These are phyloP conservation scores for Nyctalus aviator DNA, from an alignment of 2,797 vertebrate species.

Conservation along the genomic window DNA sequence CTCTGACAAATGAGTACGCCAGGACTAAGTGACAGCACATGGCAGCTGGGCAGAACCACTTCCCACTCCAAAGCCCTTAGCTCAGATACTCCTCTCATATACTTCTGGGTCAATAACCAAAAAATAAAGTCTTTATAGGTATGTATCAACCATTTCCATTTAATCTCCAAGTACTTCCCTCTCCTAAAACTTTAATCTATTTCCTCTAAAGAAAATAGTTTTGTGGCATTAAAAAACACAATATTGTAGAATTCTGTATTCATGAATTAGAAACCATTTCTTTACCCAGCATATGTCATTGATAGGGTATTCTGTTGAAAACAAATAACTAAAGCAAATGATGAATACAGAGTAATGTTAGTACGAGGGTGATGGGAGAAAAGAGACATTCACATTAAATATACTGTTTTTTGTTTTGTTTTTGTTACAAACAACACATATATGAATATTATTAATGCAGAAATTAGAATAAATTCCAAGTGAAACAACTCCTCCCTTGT, in stretches of 20 bases:
- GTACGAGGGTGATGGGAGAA: not conserved
- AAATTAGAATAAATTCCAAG: constrained; percentile 62
- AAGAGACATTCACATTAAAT: not conserved
- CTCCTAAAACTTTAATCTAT: constrained; percentile 35
- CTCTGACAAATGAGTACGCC: not conserved
- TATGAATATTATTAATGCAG: not conserved
- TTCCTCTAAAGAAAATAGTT: constrained; percentile 42
- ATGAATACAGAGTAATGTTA: not conserved
- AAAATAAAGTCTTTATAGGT: not conserved
- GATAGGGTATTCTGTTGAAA: not conserved
- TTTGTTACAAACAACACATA: not conserved
- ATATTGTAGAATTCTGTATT: not conserved
- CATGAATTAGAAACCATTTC: constrained; percentile 25
- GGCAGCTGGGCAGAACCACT: not conserved
- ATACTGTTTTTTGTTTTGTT: not conserved
- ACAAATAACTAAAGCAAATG: constrained; percentile 43
- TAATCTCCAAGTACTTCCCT: not conserved
- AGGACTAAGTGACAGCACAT: not conserved
- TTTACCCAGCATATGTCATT: not conserved
- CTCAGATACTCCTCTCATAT: not conserved
- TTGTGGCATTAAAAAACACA: constrained; percentile 3
- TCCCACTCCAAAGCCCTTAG: not conserved
- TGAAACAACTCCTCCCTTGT: not conserved
- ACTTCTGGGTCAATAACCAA: not conserved
- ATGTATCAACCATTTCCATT: constrained; percentile 9